Evolutionary conservation across 2,888 invertebrate species (phyloP), one percentile per base, ranked within the genome.

Genomic region (Leuctra nigra): DNA sequence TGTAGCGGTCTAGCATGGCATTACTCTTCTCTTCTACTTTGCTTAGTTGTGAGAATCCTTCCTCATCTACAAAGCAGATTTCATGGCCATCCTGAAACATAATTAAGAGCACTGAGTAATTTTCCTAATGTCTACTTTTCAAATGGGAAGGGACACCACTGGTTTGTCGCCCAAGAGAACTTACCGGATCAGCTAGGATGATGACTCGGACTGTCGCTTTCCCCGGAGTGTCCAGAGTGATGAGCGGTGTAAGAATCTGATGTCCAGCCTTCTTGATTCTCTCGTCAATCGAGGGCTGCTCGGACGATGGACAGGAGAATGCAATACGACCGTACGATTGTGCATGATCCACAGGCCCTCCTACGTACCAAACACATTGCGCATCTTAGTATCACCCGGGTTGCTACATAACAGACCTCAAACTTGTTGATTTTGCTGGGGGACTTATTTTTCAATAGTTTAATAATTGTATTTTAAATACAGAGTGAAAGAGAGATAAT

Each of bases 11-110:
- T 23, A 98, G 75, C 39, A 86, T 78, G n/a, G 78, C 75, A 63
- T 93, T 88, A 48, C 89, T 90, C 54, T 86, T 79, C 0, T 87
- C 84, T 70, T 98, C 97, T 2, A 91, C 81, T 65, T 87, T 79
- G 0, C 96, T 95, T 36, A 98, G 74, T 66, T 94, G 80, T 4
- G 86, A 75, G 75, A 95, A 99, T 35, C 87, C 94, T 75, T 96
- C 95, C 66, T 96, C 95, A 61, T 96, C 97, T 4, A 98, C 98
- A 73, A 97, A 97, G 73, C 98, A 98, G 62, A 99, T 98, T 77
- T 99, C 98, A 72, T 97, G 97, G 1, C 84, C 91, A 74, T 97
- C 94, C 84, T 84, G 63, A 61, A 55, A 64, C 20, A 56, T n/a
- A n/a, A n/a, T n/a, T n/a, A n/a, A n/a, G n/a, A n/a, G n/a, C n/a